Percentiles rank a stretch among this genome's conserved stretches.
Evolutionary conservation across 2,113 vertebrate species (phyloP).

Genomic region (rat (Rattus norvegicus)): DNA sequence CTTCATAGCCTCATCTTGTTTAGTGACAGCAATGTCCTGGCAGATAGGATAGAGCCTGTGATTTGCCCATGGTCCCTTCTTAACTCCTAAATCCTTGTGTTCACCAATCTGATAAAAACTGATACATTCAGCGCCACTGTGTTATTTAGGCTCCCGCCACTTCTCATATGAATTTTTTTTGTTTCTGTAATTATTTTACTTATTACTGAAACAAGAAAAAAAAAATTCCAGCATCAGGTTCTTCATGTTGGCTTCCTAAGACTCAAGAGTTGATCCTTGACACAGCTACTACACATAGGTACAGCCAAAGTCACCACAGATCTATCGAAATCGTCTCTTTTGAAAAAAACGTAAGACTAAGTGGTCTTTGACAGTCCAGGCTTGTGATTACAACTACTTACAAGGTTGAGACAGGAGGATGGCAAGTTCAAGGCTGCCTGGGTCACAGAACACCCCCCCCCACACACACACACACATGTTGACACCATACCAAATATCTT

Average conservation of each 20-base stretch:
- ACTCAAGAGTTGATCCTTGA: background rate
- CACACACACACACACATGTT: background rate
- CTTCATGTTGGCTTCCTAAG: background rate
- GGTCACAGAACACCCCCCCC: background rate
- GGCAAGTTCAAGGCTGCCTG: background rate
- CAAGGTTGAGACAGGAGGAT: background rate
- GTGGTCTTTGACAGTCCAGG: background rate
- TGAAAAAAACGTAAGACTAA: background rate
- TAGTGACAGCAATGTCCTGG: background rate
- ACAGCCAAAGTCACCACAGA: background rate
- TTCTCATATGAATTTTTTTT: background rate
- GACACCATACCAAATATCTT: conserved; percentile 26
- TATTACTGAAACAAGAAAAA: background rate
- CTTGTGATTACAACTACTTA: background rate
- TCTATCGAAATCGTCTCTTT: background rate
- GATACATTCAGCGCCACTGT: background rate
- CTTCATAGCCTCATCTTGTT: background rate
- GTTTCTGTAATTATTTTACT: background rate
- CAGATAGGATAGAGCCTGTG: background rate
- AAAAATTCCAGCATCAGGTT: background rate
- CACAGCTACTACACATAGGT: background rate
- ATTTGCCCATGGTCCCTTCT: background rate
- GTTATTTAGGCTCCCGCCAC: background rate
- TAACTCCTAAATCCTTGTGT: background rate
- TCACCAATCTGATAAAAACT: background rate